Conservation (phyloP, 2,113 vertebrate species). For the Columba janthina region DNA sequence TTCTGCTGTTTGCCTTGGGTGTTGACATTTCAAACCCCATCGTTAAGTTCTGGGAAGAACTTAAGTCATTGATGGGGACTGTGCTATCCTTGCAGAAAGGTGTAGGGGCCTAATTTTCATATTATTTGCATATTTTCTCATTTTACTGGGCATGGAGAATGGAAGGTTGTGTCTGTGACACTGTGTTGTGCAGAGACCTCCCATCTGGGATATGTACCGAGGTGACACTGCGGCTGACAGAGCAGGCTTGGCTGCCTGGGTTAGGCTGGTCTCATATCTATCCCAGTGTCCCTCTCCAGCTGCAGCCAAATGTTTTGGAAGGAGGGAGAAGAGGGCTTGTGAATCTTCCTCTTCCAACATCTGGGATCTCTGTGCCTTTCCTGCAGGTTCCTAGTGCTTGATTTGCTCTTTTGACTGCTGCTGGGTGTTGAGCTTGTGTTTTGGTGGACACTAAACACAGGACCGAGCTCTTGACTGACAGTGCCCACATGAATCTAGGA, state of each 20-base stretch:
- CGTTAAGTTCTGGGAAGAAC: neutral
- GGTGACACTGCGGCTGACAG: accelerated
- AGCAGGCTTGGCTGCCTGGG: neutral
- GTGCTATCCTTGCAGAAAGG: neutral
- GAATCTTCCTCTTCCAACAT: neutral
- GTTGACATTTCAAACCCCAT: neutral
- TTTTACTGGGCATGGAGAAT: neutral
- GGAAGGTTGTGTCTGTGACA: accelerated
- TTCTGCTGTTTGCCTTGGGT: neutral
- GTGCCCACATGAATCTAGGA: accelerated
- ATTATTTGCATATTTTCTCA: neutral
- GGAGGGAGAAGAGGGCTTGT: neutral
- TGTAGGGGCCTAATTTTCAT: neutral
- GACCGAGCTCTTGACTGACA: neutral
- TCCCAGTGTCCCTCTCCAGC: neutral
- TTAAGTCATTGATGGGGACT: neutral
- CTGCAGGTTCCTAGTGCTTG: neutral
- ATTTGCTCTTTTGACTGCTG: neutral
- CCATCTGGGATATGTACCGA: accelerated
- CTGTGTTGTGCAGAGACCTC: neutral
- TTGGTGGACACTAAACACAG: neutral
- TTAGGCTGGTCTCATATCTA: neutral
- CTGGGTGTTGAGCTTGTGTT: accelerated
- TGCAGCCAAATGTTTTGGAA: neutral
- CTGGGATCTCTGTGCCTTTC: neutral